Evolutionary conservation across 1,140 invertebrate species (phyloP), one percentile per base, ranked within the genome.

Genomic region (Calephelis nemesis): DNA sequence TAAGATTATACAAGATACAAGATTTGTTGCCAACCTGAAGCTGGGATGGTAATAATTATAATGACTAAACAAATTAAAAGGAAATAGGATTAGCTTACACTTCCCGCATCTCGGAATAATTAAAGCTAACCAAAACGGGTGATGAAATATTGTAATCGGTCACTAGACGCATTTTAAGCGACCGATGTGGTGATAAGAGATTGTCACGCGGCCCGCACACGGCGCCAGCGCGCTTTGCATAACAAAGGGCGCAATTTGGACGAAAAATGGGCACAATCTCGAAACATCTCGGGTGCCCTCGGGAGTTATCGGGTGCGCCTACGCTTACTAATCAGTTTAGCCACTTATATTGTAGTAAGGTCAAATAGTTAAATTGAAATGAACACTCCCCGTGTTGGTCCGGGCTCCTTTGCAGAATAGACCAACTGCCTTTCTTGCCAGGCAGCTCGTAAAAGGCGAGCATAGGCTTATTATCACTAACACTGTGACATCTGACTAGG

Each of bases 221-320:
- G 79, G 85, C 78, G 87, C 79, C 71, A 73, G 80, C 81, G 81
- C 84, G 85, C 85, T 90, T 87, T 90, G 87, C 87, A 90, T 90
- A 87, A 90, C 85, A 90, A 90, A 90, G 84, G 84, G 76, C 81
- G 84, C 87, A 90, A 90, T 90, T 90, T 90, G 87, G 85, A 87
- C 75, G 84, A 90, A 87, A 88, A 90, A 90, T 90, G 84, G 84
- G 69, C 78, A 65, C 87, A 84, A 89, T 85, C 82, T 84, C 74
- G 77, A 71, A 71, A 69, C 72, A 83, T 77, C 76, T 77, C 71
- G 69, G 67, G 47, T 47, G 68, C 65, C 63, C 82, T 84, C 77
- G 77, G 54, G 63, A 68, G 67, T 63, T 76, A 76, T 79, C 75
- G 71, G 75, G 58, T 79, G 75, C 77, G 71, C 80, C 67, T 66